Evolutionary conservation across 2,888 invertebrate species (phyloP).

Genomic region (Cataglyphis rosenhaueri): DNA sequence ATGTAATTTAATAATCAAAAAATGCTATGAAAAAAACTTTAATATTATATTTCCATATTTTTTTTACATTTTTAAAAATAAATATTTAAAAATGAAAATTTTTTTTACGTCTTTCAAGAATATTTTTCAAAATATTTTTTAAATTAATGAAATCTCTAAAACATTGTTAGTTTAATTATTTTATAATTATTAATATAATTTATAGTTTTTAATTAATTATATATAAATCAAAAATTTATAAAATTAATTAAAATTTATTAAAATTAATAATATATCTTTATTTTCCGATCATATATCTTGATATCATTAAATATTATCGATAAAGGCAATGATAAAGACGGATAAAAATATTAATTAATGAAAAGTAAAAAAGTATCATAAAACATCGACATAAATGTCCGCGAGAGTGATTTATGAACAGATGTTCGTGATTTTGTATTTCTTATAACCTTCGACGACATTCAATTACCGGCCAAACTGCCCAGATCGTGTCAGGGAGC

Average conservation of each 20-base stretch:
- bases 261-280: not conserved
- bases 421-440: conserved; percentile 20
- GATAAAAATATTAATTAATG: conserved; percentile 17
- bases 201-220: not conserved
- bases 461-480: conserved; percentile 39
- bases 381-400: conserved; percentile 27
- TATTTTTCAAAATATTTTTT: not conserved
- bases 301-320: not conserved
- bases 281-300: not conserved
- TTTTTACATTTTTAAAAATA: not conserved
- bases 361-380: conserved; percentile 7
- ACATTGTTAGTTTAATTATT: not conserved
- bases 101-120: not conserved
- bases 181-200: not conserved
- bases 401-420: conserved; percentile 38
- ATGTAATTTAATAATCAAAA: not conserved
- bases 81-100: too few relatives aligned
- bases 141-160: not conserved
- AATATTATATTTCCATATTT: not conserved
- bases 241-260: too few relatives aligned
- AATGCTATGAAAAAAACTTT: not conserved
- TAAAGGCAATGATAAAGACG: not conserved
- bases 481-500: conserved; percentile 20
- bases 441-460: conserved; percentile 25
- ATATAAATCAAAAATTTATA: not conserved